Percentiles rank a stretch among this genome's conserved stretches.
These are phyloP conservation scores for Polypedilum pembai DNA, from an alignment of 1,140 invertebrate species.

Conservation along the genomic window DNA sequence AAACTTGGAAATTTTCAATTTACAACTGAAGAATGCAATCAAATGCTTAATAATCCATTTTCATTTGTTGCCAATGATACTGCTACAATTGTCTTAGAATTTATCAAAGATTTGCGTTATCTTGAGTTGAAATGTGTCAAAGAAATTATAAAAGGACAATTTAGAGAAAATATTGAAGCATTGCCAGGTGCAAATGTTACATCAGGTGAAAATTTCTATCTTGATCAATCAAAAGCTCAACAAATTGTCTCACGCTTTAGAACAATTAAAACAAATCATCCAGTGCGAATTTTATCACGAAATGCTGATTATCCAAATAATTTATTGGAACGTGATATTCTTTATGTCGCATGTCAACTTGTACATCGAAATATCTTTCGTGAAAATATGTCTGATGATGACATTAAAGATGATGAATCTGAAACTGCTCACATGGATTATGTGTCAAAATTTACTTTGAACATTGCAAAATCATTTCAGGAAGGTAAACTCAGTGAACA, in stretches of 20 bases:
- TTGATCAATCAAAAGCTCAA: neutral
- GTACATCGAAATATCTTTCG: neutral
- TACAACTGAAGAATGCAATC: no score
- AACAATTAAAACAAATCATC: neutral
- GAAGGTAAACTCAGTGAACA: neutral
- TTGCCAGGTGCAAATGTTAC: neutral
- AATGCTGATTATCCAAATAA: neutral
- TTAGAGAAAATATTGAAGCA: neutral
- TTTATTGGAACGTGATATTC: neutral
- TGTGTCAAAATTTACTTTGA: neutral
- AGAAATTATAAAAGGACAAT: neutral
- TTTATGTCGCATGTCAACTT: conserved; percentile 1
- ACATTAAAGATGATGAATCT: neutral
- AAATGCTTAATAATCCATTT: no score
- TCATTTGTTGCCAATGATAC: no score
- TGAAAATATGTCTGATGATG: neutral
- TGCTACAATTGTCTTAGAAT: no score
- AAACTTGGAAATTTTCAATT: no score
- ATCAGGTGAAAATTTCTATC: neutral
- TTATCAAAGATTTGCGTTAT: no score
- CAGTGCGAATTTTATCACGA: no score
- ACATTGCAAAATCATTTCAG: neutral
- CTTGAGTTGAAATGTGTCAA: no score
- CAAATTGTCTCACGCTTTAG: neutral
- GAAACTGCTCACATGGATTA: neutral